Conservation (phyloP, 2,888 invertebrate genomes). For the Pyrrhia umbra region DNA sequence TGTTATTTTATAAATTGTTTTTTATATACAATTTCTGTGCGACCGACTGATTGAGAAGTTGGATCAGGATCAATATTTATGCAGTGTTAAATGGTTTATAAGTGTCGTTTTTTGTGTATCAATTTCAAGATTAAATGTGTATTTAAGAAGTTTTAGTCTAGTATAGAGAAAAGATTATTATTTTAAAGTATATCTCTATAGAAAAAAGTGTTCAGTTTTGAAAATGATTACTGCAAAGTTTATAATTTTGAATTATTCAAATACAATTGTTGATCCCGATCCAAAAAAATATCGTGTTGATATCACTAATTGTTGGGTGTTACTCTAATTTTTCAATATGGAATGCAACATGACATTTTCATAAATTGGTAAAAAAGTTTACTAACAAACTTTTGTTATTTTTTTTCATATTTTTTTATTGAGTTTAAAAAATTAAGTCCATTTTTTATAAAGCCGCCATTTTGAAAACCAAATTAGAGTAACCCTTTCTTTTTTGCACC, state of each 20-base stretch:
- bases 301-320: conserved; percentile 22
- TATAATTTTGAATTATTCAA: no score
- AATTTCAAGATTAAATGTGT: not conserved
- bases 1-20: conserved; percentile 14
- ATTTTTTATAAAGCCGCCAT: no score
- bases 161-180: no score
- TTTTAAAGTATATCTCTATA: not conserved
- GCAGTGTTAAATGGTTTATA: not conserved
- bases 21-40: conserved; percentile 40
- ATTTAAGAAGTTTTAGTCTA: not conserved
- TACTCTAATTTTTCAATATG: conserved; percentile 43
- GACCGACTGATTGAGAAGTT: conserved; percentile 33
- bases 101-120: not conserved
- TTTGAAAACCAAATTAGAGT: conserved; percentile 42
- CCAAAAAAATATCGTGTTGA: conserved; percentile 21
- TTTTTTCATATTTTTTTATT: no score
- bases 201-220: no score
- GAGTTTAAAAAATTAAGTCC: no score
- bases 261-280: conserved; percentile 35
- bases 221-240: no score
- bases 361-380: no score
- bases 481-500: conserved; percentile 49
- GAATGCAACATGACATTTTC: not conserved
- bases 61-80: conserved; percentile 43
- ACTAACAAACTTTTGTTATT: not conserved